Evolutionary conservation across 2,797 vertebrate genomes (phyloP).

Genomic region (Dallia pectoralis): DNA sequence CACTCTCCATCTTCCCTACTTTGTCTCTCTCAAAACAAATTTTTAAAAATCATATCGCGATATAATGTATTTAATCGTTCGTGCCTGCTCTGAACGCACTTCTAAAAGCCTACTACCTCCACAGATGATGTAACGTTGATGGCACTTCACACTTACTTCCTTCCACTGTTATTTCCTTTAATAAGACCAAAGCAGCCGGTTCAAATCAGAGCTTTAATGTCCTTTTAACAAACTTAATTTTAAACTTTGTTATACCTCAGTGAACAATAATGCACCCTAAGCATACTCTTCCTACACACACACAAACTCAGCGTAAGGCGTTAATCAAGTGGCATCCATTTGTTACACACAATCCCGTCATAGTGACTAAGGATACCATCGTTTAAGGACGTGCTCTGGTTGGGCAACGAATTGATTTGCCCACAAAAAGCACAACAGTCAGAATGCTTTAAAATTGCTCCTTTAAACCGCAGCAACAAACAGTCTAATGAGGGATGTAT

Average conservation of each 20-base stretch:
- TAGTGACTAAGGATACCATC: background rate
- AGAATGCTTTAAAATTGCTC: background rate
- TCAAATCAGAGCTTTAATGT: background rate
- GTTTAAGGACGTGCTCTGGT: background rate
- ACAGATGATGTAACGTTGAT: no score
- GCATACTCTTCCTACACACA: background rate
- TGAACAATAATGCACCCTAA: background rate
- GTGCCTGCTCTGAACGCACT: no score
- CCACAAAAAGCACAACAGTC: constrained; percentile 1
- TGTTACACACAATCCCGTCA: background rate
- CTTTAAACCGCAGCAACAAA: background rate
- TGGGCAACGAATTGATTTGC: background rate
- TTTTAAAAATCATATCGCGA: no score
- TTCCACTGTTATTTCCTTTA: no score
- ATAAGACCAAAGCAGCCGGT: background rate
- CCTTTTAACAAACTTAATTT: no score
- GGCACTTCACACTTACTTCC: no score
- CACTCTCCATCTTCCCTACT: no score
- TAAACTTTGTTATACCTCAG: background rate
- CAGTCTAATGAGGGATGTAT: constrained; percentile 11
- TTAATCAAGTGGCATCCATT: background rate
- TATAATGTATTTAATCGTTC: no score
- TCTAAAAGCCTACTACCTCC: no score
- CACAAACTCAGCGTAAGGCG: background rate
- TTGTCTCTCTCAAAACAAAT: no score